These are phyloP conservation scores for Amiota minor DNA, from an alignment of 2,888 invertebrate species.

Conservation along the genomic window DNA sequence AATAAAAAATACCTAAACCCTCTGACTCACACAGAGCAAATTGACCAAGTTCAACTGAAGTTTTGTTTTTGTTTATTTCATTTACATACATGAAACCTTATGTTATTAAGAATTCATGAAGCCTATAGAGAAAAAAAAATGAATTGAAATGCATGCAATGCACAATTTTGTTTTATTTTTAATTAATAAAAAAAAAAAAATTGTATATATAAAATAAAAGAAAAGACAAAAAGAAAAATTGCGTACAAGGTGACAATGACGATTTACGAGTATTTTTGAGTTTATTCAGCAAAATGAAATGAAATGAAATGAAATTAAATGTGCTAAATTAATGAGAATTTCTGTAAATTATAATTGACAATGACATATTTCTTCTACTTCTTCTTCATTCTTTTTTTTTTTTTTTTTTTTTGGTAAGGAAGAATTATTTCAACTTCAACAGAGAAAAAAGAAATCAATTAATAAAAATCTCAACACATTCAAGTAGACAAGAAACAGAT, in stretches of 20 bases:
- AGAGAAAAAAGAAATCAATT: too few relatives aligned
- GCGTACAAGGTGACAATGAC: constrained; percentile 33
- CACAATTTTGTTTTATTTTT: constrained; percentile 25
- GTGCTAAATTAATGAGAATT: not conserved
- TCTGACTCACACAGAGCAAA: not conserved
- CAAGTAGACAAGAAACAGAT: constrained; percentile 9
- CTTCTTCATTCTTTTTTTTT: too few relatives aligned
- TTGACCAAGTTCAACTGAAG: constrained; percentile 1
- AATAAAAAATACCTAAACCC: constrained; percentile 13
- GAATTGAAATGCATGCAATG: constrained; percentile 3
- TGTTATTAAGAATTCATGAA: constrained; percentile 8
- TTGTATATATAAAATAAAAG: too few relatives aligned
- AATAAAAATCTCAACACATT: not conserved
- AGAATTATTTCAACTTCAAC: too few relatives aligned
- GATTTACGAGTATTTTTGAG: constrained; percentile 6
- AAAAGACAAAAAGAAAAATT: not conserved
- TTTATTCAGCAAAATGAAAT: constrained; percentile 23
- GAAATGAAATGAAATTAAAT: not conserved
- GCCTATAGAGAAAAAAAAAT: not conserved
- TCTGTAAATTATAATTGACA: constrained; percentile 4
- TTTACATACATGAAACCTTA: not conserved
- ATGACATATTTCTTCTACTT: constrained; percentile 9
- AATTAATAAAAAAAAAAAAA: constrained; percentile 7
- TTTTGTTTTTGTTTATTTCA: not conserved
- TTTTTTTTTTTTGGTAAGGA: too few relatives aligned